Percentiles rank a stretch among this genome's conserved stretches.
These are phyloP conservation scores for Drosophila incognita DNA, from an alignment of 2,888 invertebrate genomes.

Conservation along the genomic window DNA sequence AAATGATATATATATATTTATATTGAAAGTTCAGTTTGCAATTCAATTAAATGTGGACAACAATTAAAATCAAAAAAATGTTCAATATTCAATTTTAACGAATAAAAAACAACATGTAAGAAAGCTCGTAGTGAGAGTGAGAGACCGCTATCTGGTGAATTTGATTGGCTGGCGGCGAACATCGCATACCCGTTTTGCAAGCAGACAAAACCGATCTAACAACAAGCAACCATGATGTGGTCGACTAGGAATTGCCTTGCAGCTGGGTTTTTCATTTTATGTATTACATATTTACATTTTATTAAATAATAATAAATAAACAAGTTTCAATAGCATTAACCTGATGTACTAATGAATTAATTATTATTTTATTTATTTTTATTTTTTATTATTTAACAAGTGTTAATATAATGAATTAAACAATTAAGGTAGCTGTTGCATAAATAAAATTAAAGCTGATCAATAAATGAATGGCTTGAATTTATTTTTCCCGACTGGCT, in stretches of 20 bases:
- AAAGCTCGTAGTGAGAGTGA: neutral
- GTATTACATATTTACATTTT: neutral
- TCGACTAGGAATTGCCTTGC: neutral
- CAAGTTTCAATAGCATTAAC: neutral
- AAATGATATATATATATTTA: constrained; percentile 15
- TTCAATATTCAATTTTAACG: neutral
- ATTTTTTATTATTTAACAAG: neutral
- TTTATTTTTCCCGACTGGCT: neutral
- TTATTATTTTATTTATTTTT: neutral
- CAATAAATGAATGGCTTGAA: neutral
- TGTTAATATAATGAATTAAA: neutral
- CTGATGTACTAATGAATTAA: neutral
- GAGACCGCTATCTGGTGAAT: neutral
- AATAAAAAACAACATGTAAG: neutral
- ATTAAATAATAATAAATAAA: neutral
- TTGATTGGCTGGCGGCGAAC: neutral
- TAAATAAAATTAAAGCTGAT: neutral
- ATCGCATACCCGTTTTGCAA: neutral
- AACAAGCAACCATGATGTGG: neutral
- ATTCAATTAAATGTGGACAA: constrained; percentile 15
- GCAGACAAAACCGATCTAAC: neutral
- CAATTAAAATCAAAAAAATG: constrained; percentile 1
- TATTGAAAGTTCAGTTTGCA: constrained; percentile 28
- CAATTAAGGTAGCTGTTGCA: neutral
- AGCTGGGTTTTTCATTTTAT: neutral